A percentile compares a stretch with the other conserved stretches of the same genome.
Conservation (phyloP, 2,797 vertebrate species). For the Pyrocephalus nanus region DNA sequence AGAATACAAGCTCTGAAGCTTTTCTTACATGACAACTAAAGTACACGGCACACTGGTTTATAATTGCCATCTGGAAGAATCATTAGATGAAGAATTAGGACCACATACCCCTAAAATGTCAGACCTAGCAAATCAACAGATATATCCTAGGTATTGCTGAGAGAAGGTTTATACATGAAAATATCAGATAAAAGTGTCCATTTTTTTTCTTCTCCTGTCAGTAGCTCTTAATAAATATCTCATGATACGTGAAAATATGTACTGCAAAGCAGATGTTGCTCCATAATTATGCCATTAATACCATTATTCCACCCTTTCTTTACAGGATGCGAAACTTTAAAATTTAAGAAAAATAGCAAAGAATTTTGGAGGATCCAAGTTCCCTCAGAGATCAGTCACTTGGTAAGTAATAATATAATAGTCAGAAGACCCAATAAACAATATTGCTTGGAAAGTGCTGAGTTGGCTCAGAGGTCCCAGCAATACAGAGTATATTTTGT, state of each 20-base stretch:
- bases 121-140: background rate
- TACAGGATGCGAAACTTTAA: background rate
- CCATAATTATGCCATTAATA: background rate
- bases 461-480: background rate
- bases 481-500: background rate
- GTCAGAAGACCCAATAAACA: background rate
- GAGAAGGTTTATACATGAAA: background rate
- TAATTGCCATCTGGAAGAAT: background rate
- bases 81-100: background rate
- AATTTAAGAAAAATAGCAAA: background rate
- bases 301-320: background rate
- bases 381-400: background rate
- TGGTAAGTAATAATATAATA: background rate
- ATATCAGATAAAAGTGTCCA: background rate
- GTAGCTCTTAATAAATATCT: background rate
- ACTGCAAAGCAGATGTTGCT: background rate
- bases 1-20: background rate
- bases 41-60: background rate
- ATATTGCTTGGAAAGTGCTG: background rate
- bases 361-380: background rate
- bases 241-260: background rate
- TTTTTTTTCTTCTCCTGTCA: background rate
- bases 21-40: background rate
- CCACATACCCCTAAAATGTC: background rate
- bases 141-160: background rate